Evolutionary conservation across 2,888 invertebrate genomes (phyloP).

Genomic region (Dilophus febrilis): DNA sequence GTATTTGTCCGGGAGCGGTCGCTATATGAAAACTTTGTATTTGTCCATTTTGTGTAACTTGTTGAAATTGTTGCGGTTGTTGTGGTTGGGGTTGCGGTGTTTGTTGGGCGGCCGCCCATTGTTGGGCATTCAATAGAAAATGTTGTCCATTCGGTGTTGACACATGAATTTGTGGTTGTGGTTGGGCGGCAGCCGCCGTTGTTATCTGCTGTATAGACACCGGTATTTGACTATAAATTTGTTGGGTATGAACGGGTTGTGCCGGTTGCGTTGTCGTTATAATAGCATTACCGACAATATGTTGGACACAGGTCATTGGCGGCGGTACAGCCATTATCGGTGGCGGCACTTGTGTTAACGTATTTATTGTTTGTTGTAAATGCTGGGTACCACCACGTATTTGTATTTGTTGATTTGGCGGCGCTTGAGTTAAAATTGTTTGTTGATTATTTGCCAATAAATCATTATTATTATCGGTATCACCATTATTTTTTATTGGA

Average conservation of each 20-base stretch:
- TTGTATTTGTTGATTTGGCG: background rate
- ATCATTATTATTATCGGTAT: background rate
- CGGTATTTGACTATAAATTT: constrained; percentile 11
- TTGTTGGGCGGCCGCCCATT: constrained; percentile 6
- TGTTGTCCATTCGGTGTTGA: constrained; percentile 11
- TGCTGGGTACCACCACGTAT: too few relatives aligned
- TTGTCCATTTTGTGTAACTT: constrained; percentile 3
- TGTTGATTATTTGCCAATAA: too few relatives aligned
- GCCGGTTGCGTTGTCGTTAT: constrained; percentile 11
- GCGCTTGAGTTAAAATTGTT: background rate
- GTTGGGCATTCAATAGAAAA: constrained; percentile 12
- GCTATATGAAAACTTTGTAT: constrained; percentile 2
- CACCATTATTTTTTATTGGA: background rate
- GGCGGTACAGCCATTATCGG: constrained; percentile 13
- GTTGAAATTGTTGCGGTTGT: constrained; percentile 10
- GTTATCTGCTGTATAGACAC: constrained; percentile 12
- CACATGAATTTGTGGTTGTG: constrained; percentile 10
- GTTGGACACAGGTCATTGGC: constrained; percentile 12
- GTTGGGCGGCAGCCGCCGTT: too few relatives aligned
- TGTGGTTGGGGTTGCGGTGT: constrained; percentile 9
- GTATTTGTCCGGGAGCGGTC: background rate
- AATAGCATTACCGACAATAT: constrained; percentile 11
- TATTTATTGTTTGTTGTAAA: background rate
- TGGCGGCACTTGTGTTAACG: constrained; percentile 4
- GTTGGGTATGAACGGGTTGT: constrained; percentile 9